A percentile compares a stretch with the other conserved stretches of the same genome.
Conservation (phyloP, 2,797 vertebrate species). For the Novumbra hubbsi region DNA sequence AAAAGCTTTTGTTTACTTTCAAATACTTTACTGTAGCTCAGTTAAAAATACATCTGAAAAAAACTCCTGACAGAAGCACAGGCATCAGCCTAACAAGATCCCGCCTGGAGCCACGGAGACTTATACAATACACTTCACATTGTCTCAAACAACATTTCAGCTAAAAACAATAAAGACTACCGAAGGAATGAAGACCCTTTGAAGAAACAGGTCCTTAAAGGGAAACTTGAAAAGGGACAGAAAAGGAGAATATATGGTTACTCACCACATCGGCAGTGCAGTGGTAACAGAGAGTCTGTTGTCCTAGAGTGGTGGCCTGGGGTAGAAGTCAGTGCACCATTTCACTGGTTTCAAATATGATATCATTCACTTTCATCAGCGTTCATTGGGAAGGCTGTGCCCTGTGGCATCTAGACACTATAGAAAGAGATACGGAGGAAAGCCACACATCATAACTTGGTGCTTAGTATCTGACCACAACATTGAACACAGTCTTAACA, state of each 20-base stretch:
- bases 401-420: constrained; percentile 62
- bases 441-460: not conserved
- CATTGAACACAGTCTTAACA: too few relatives aligned
- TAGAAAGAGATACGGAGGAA: not conserved
- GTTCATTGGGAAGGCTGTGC: constrained; percentile 58
- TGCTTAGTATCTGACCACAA: too few relatives aligned
- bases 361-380: constrained; percentile 72
- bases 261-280: not conserved
- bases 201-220: too few relatives aligned
- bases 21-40: too few relatives aligned
- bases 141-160: not conserved
- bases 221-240: constrained; percentile 35
- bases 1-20: too few relatives aligned
- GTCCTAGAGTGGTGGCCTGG: constrained; percentile 64
- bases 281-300: constrained; percentile 42
- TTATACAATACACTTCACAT: too few relatives aligned
- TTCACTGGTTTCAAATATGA: constrained; percentile 71
- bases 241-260: constrained; percentile 37
- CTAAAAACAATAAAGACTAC: not conserved
- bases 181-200: too few relatives aligned
- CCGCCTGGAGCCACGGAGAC: too few relatives aligned
- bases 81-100: too few relatives aligned
- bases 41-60: too few relatives aligned
- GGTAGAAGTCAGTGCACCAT: constrained; percentile 70
- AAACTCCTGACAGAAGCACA: too few relatives aligned